A percentile compares a stretch with the other conserved stretches of the same genome.
These are phyloP conservation scores for Elegia similella DNA, from an alignment of 2,888 invertebrate genomes.

Conservation along the genomic window DNA sequence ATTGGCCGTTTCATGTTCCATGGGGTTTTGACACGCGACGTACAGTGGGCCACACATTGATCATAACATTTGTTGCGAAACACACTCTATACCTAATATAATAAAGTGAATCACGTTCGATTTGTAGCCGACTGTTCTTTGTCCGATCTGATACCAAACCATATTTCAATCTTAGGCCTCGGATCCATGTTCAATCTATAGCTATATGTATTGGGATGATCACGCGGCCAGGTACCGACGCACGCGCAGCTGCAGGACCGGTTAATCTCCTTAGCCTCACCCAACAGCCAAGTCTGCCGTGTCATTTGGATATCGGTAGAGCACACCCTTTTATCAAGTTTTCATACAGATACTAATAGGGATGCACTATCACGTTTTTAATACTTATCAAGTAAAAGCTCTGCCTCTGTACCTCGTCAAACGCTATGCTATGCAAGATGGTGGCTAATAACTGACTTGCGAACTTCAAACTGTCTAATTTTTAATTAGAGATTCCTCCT, in stretches of 20 bases:
- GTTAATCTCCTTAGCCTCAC: conserved; percentile 68
- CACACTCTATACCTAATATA: too few species aligned
- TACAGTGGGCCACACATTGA: too few species aligned
- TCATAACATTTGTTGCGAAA: too few species aligned
- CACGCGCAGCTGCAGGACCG: conserved; percentile 78
- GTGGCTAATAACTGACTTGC: too few species aligned
- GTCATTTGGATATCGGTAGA: conserved; percentile 35
- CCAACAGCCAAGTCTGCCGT: conserved; percentile 52
- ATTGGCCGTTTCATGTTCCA: conserved; percentile 8
- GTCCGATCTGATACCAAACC: not conserved
- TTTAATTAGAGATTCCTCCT: too few species aligned
- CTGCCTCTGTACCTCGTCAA: too few species aligned
- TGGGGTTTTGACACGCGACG: conserved; percentile 6
- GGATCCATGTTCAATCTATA: not conserved
- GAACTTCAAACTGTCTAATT: too few species aligned
- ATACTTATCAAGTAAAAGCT: too few species aligned
- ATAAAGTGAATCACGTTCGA: too few species aligned
- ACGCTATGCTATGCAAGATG: too few species aligned
- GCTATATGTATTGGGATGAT: conserved; percentile 17
- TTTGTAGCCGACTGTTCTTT: not conserved
- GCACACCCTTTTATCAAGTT: not conserved
- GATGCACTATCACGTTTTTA: too few species aligned
- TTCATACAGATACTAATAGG: too few species aligned
- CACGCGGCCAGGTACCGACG: conserved; percentile 37
- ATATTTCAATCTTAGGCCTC: not conserved